phyloP scores from a whole-genome alignment of 2,113 vertebrate genomes.

The Oriolus oriolus region DNA sequence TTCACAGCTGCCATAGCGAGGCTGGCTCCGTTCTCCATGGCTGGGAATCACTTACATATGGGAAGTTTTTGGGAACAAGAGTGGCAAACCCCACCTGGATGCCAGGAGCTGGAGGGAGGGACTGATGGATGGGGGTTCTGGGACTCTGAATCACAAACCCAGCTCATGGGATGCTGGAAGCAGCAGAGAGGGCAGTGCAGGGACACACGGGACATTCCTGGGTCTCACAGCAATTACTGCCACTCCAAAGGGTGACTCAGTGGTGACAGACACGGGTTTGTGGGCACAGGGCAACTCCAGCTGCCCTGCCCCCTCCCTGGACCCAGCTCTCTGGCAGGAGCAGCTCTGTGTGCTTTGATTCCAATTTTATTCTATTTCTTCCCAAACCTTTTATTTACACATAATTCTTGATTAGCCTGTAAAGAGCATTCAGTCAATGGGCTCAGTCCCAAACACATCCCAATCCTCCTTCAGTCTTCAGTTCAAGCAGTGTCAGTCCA shows the following conservation, averaged over 20 bases:
- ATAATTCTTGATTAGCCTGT: neutral
- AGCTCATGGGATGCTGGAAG: neutral
- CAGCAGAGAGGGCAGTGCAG: neutral
- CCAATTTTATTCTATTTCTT: neutral
- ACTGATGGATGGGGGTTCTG: fast-evolving
- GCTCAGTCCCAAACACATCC: neutral
- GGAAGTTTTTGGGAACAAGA: neutral
- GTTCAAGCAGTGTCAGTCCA: neutral
- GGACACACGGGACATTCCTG: neutral
- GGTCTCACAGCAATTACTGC: neutral
- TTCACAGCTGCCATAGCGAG: neutral
- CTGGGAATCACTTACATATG: fast-evolving
- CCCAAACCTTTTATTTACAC: neutral
- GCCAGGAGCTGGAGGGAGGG: neutral
- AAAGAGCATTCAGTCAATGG: neutral
- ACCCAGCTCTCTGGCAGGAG: neutral
- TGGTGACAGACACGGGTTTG: fast-evolving
- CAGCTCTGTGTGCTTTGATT: neutral
- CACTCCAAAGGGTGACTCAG: neutral
- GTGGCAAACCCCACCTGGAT: neutral
- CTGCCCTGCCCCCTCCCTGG: neutral
- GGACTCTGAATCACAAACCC: neutral
- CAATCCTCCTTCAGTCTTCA: neutral
- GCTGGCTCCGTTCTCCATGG: neutral
- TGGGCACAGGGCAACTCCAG: fast-evolving